Evolutionary conservation across 1,140 invertebrate genomes (phyloP).

Genomic region (Pectinophora gossypiella): DNA sequence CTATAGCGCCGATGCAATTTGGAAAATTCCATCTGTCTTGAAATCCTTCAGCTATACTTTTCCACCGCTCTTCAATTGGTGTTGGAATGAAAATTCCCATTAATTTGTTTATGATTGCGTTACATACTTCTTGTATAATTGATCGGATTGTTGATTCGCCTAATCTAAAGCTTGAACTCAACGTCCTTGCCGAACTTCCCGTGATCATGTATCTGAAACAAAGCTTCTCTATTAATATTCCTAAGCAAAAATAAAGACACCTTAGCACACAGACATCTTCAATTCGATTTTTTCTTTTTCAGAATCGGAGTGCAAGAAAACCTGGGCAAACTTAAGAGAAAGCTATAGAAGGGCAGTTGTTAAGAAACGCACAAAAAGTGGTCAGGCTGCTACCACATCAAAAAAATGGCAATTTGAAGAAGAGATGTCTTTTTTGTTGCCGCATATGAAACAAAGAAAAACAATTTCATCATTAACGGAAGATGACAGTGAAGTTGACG

Average conservation of each 20-base stretch:
- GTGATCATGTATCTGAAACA: constrained; percentile 10
- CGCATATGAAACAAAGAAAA: not conserved
- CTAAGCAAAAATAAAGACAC: no score
- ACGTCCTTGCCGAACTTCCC: not conserved
- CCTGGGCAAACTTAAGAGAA: not conserved
- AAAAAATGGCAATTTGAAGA: constrained; percentile 1
- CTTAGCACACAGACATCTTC: no score
- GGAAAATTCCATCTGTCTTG: constrained; percentile 44
- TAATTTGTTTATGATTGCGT: constrained; percentile 5
- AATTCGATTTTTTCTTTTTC: constrained; percentile 5
- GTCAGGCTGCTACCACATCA: not conserved
- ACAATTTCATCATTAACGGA: not conserved
- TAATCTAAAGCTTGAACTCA: constrained; percentile 7
- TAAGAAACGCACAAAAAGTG: not conserved
- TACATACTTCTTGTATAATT: constrained; percentile 18
- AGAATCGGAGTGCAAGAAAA: constrained; percentile 1
- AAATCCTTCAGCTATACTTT: constrained; percentile 38
- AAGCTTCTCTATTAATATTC: no score
- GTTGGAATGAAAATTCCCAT: constrained; percentile 19
- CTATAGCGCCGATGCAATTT: constrained; percentile 47
- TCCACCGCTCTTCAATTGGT: constrained; percentile 28
- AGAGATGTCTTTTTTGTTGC: not conserved
- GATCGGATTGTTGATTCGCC: not conserved
- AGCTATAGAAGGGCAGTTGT: constrained; percentile 2
- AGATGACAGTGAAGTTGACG: constrained; percentile 1